Evolutionary conservation across 1,140 invertebrate species (phyloP).

Genomic region (Orchesella cincta): DNA sequence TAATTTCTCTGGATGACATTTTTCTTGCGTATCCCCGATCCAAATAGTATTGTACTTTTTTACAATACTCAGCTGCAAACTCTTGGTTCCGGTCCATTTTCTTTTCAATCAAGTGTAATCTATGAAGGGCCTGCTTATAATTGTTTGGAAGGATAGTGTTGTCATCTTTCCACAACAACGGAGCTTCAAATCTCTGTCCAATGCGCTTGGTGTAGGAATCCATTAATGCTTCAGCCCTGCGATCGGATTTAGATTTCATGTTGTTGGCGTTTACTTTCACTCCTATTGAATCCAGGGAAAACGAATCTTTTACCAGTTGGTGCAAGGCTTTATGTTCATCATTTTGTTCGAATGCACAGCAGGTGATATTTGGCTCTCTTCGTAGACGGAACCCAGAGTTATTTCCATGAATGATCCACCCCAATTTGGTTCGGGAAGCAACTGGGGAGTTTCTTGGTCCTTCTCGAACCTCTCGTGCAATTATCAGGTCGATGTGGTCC

Average conservation of each 20-base stretch:
- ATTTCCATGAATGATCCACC: background rate
- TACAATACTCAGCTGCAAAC: slow-evolving; percentile 29
- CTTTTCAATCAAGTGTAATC: slow-evolving; percentile 32
- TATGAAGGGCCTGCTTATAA: background rate
- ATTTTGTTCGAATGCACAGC: background rate
- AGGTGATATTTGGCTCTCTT: background rate
- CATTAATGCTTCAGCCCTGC: slow-evolving; percentile 4
- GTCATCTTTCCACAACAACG: slow-evolving; percentile 36
- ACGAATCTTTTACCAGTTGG: slow-evolving; percentile 31
- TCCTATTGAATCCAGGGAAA: slow-evolving; percentile 32
- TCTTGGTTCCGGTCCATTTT: slow-evolving; percentile 30
- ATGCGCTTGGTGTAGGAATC: background rate
- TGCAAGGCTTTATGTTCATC: too few species aligned
- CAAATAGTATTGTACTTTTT: slow-evolving; percentile 35
- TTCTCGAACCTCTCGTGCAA: background rate
- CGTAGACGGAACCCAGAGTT: background rate
- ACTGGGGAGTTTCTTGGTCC: slow-evolving; percentile 9
- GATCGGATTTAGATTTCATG: slow-evolving; percentile 25
- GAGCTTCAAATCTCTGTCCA: background rate
- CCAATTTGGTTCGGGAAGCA: background rate
- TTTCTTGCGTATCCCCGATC: slow-evolving; percentile 31
- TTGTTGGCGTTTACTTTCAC: background rate
- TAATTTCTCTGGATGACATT: background rate
- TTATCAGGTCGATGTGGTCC: background rate
- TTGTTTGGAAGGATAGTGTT: background rate